Evolutionary conservation across 35 echinoderm and acorn worm genomes (phyloP).

Genomic region (Holothuria glaberrima): DNA sequence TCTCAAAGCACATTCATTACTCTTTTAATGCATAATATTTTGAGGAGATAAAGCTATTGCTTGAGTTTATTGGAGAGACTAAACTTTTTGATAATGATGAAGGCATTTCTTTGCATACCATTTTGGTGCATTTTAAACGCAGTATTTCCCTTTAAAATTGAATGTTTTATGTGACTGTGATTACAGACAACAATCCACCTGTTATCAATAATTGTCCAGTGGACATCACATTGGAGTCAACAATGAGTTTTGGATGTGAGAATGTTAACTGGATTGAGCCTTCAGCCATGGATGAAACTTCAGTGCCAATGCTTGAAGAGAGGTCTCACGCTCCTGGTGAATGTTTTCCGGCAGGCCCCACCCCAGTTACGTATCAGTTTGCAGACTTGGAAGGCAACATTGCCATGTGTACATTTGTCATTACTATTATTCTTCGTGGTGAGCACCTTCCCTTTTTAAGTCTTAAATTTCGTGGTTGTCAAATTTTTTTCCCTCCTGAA

Average conservation of each 20-base stretch:
- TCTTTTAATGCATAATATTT: too few species aligned
- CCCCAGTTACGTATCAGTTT: conserved; percentile 62
- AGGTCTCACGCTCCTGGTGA: conserved; percentile 18
- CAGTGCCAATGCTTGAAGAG: not conserved
- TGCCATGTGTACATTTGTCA: conserved; percentile 46
- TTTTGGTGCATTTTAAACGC: too few species aligned
- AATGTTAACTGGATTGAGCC: conserved; percentile 35
- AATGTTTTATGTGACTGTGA: not conserved
- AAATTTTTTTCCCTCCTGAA: too few species aligned
- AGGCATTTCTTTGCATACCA: too few species aligned
- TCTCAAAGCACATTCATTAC: too few species aligned
- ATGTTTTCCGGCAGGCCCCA: conserved; percentile 34
- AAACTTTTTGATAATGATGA: too few species aligned
- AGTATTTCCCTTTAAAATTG: too few species aligned
- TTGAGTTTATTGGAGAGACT: too few species aligned
- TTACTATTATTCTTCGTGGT: conserved; percentile 36
- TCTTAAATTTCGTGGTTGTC: too few species aligned
- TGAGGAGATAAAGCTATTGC: too few species aligned
- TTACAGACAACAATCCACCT: conserved; percentile 30
- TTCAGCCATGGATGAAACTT: conserved; percentile 20
- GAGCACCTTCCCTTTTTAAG: not conserved
- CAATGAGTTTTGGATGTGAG: not conserved
- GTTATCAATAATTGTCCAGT: conserved; percentile 45
- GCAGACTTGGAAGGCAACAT: conserved; percentile 62
- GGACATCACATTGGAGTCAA: not conserved